Base-by-base conservation (phyloP, 2,888 invertebrate genomes). In the Lamproptera curius region DNA sequence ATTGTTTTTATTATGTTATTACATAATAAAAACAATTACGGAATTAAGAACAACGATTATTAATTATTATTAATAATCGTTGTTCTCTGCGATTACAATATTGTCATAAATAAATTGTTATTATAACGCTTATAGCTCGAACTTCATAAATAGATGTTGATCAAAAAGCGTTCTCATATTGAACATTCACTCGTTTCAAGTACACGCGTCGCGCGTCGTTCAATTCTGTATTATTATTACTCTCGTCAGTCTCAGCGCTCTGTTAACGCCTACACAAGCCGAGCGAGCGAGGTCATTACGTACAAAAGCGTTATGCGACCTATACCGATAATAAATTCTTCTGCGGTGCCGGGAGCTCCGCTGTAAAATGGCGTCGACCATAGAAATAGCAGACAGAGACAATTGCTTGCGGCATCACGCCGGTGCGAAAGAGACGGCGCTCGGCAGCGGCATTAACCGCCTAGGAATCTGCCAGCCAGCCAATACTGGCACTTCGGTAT, bases 401-500 rank as follows among this genome's bases (percentile, higher is more conserved):
- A 48, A 47, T 44, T 42, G 52, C 26, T 35, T 39, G 20, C 17
- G 50, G 34, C 16, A 6, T 23, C 5, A 17, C 13, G 1, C 28
- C 38, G 42, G 78, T 54, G 53, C 49, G 67, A 83, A 49, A 63
- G 67, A 66, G 79, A 78, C 41, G 59, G 59, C 42, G 46, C 46
- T 56, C 11, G 23, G 46, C 54, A 56, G 59, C 62, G 61, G 59
- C 61, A 64, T 63, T 62, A 66, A 65, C 63, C 61, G 46, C 69
- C 69, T 75, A 68, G 70, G 67, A 72, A 73, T 76, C 67, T 71
- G 73, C 69, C 73, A 73, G 70, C 66, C 71, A 73, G 72, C 76
- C 76, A 76, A 76, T 76, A 70, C 76, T 79, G 79, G 78, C 77
- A 78, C 65, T 66, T 63, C 67, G 70, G 68, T 63, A 65, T 65